phyloP scores from a whole-genome alignment of 2,797 vertebrate species.

The Pangasius macronema region DNA sequence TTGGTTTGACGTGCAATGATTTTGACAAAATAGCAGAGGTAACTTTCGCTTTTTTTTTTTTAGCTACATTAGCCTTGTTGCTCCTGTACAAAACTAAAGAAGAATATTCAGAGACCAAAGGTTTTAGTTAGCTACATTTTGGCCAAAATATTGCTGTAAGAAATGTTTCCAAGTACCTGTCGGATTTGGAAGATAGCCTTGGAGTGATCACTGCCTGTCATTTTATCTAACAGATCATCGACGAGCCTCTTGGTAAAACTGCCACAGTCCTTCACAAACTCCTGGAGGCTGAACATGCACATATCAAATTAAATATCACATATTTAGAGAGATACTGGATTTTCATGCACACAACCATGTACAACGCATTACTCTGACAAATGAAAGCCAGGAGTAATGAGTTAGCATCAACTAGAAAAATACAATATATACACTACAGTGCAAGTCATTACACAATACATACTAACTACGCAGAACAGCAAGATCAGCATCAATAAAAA shows the following conservation, averaged over 20 bases:
- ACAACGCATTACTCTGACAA: neutral
- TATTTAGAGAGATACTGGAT: neutral
- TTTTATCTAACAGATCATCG: constrained; percentile 92
- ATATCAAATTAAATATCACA: neutral
- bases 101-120: neutral
- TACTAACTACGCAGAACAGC: neutral
- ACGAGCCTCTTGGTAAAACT: constrained; percentile 86
- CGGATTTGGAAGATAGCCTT: constrained; percentile 87
- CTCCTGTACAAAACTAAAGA: neutral
- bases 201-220: constrained; percentile 91
- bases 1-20: neutral
- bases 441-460: neutral
- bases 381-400: neutral
- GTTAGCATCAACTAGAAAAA: neutral
- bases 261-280: constrained; percentile 93
- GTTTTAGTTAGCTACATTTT: neutral
- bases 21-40: neutral
- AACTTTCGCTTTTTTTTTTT: neutral
- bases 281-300: constrained; percentile 83
- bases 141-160: neutral
- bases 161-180: constrained; percentile 73
- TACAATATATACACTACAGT: neutral
- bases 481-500: neutral
- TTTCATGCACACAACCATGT: neutral
- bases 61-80: neutral